Base-by-base conservation (phyloP, 1,140 invertebrate species). In the Zaprionus taronus region DNA sequence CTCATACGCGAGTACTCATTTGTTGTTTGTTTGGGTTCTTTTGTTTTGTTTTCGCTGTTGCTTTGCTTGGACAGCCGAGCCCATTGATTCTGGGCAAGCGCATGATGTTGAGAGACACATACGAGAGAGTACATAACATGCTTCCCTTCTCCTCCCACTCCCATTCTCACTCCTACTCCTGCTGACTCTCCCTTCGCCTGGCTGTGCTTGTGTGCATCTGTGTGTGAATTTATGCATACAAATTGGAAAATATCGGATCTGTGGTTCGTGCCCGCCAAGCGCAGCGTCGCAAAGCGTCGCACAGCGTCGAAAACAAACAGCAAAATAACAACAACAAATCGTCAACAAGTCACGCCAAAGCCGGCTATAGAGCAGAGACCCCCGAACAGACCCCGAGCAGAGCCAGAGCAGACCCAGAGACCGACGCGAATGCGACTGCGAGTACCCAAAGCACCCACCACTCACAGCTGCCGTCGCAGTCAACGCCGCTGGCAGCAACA, bases 161-260 rank as follows among this genome's bases (percentile, higher is more conserved):
- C 20, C 47, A 26, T 44, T 26, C 56, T 24, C 34, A 20, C 47
- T 47, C n/a, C 67, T 47, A 15, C 41, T 34, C 31, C 31, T 34
- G 9, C 11, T 44, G 26, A 28, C 36, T 51, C 38, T 53, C 63
- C 49, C 44, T 41, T 61, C 55, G 28, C 31, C 47, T 56, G 14
- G 53, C 14, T 56, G 26, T 15, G 24, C 15, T 15, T 57, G 58
- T 58, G 62, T 77, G 73, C 56, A 64, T 81, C 58, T 81, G 83
- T 89, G 81, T 89, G 78, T 87, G 77, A 85, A 89, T 81, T 89
- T 89, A 90, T 89, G 85, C 85, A 89, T 89, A 89, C 85, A 89
- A 89, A 89, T 89, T 90, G 81, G 84, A 85, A 91, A 91, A 87
- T 91, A 91, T 91, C 87, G 89, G 83, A 91, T 82, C 84, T 91